Conservation (phyloP, 1,140 invertebrate species). For the Hormaphis cornu region DNA sequence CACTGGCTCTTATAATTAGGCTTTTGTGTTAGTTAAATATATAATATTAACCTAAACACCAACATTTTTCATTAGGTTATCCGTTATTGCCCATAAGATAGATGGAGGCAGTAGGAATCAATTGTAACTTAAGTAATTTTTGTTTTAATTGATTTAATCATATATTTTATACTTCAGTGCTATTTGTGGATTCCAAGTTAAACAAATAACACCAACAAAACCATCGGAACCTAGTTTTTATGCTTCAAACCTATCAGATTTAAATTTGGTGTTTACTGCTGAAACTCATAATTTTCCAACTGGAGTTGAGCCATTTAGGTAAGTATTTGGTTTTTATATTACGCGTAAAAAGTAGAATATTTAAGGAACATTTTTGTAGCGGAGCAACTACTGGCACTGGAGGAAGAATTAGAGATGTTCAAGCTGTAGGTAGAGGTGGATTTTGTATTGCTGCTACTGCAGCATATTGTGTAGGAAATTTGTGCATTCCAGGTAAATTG, state of each 20-base stretch:
- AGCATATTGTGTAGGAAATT: constrained; percentile 89
- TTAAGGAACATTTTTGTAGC: constrained; percentile 47
- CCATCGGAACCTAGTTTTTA: constrained; percentile 56
- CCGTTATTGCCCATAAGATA: too few relatives aligned
- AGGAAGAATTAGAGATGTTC: constrained; percentile 87
- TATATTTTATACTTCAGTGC: constrained; percentile 52
- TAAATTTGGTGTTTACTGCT: constrained; percentile 94
- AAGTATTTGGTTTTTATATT: constrained; percentile 43
- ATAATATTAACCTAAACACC: too few relatives aligned
- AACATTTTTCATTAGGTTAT: too few relatives aligned
- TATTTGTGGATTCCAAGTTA: constrained; percentile 71
- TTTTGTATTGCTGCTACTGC: constrained; percentile 91
- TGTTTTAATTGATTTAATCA: constrained; percentile 19
- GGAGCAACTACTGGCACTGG: constrained; percentile 95
- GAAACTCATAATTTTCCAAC: constrained; percentile 99
- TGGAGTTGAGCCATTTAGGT: constrained; percentile 74
- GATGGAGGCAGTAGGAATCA: too few relatives aligned
- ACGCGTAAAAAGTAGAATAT: neutral
- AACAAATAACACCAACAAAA: constrained; percentile 53
- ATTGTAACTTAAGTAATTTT: too few relatives aligned
- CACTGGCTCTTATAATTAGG: too few relatives aligned
- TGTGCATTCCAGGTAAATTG: constrained; percentile 70
- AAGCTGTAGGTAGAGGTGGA: constrained; percentile 83
- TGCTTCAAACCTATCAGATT: constrained; percentile 47
- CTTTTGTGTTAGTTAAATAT: too few relatives aligned